These are phyloP conservation scores for Mormyrus hasselquistii DNA, from an alignment of 2,797 vertebrate genomes.

Conservation along the genomic window DNA sequence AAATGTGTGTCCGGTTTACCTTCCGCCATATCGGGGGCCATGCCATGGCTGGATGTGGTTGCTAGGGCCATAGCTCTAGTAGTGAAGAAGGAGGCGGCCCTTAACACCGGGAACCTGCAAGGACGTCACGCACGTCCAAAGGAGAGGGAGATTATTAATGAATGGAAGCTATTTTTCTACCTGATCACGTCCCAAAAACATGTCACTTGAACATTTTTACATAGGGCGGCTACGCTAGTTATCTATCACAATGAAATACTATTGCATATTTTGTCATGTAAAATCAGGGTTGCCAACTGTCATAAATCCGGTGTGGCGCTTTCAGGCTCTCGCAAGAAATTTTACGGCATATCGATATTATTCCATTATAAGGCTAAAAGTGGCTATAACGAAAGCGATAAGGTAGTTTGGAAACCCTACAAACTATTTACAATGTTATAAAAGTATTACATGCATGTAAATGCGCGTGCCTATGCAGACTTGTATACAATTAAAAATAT, in stretches of 20 bases:
- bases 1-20: conserved; percentile 50
- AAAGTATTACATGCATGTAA: not conserved
- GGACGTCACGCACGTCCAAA: not conserved
- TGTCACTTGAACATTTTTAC: not conserved
- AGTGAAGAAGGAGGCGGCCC: conserved; percentile 41
- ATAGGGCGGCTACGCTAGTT: not conserved
- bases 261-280: not conserved
- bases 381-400: not conserved
- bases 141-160: not conserved
- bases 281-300: not conserved
- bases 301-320: not conserved
- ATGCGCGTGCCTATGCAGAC: not conserved
- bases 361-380: not conserved
- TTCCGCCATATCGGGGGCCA: conserved; percentile 63
- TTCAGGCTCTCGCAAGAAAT: not conserved
- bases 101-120: conserved; percentile 47
- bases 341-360: not conserved
- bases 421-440: not conserved
- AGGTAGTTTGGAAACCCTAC: not conserved
- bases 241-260: not conserved
- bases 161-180: not conserved
- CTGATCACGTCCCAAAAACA: not conserved
- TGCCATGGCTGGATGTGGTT: conserved; percentile 32
- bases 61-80: conserved; percentile 46
- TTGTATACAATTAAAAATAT: not conserved